These are phyloP conservation scores for Epinephelus malabaricus DNA, from an alignment of 2,797 vertebrate genomes.

Conservation along the genomic window DNA sequence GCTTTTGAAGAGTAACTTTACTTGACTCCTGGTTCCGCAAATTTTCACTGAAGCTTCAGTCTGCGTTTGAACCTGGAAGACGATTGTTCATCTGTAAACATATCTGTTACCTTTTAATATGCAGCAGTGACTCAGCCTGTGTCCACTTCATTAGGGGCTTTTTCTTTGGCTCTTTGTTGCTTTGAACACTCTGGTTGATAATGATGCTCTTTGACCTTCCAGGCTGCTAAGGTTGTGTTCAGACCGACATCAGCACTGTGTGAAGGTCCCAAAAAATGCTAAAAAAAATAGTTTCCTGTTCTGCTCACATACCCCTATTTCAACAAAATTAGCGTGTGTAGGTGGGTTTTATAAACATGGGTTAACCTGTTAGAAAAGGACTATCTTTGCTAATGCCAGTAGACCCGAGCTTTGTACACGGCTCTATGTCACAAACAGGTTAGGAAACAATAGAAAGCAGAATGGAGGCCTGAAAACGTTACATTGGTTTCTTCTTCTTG, in stretches of 20 bases:
- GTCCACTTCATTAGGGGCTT: background rate
- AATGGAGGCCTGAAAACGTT: too few species aligned
- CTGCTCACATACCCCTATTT: too few species aligned
- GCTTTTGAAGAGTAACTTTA: constrained; percentile 12
- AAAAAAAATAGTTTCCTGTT: too few species aligned
- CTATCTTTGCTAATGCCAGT: too few species aligned
- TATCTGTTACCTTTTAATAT: constrained; percentile 5
- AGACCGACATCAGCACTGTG: background rate
- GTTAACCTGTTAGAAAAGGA: too few species aligned
- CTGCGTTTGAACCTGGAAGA: background rate
- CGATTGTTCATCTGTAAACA: background rate
- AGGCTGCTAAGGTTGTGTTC: background rate
- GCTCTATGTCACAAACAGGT: too few species aligned
- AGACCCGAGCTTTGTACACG: too few species aligned
- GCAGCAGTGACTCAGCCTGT: constrained; percentile 18
- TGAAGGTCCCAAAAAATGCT: too few species aligned
- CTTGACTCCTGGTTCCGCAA: background rate
- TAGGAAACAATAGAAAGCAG: too few species aligned
- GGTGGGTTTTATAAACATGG: too few species aligned
- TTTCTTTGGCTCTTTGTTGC: background rate
- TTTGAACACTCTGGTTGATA: background rate
- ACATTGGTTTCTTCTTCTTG: too few species aligned
- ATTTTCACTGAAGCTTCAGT: background rate
- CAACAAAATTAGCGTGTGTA: too few species aligned
- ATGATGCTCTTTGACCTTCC: background rate